Base-by-base conservation (phyloP, 2,888 invertebrate species). In the Sinodicranocentrus sp. region DNA sequence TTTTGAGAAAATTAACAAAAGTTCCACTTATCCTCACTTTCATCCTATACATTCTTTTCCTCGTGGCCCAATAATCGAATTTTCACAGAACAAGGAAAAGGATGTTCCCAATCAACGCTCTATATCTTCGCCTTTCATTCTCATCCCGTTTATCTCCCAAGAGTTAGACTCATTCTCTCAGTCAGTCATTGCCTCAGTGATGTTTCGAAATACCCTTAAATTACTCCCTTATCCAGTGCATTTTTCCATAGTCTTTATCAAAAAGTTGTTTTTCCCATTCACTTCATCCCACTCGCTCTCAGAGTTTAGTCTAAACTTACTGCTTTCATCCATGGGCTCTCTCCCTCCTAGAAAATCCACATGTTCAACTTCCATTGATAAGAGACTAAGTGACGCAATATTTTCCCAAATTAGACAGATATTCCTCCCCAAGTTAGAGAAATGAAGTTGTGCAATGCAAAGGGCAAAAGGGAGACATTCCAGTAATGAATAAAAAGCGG, bases 401-500 rank as follows among this genome's bases (percentile, higher is more conserved):
- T 65, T 65, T 80, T 72, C 26, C 79, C 61, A 72, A 72, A 78
- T 72, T 72, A 80, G 79, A 80, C 72, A 80, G 79, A 80, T 80
- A 80, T 80, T 72, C 72, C 25, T 72, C 39, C 63, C 52, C 25
- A 71, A 68, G 17, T 77, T 54, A 3, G 28, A 57, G 44, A 57
- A 77, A 77, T 77, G 77, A 68, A 63, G 65, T 72, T 72, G 68
- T 71, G 43, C 65, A 80, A 72, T 23, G 54, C 23, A 72, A 72
- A 80, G 79, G 79, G 72, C 71, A 80, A 72, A 71, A 28, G 79
- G 72, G 57, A 68, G 43, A 21, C 70, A 61, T 78, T 65, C 23
- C 44, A 13, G 48, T 70, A 78, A 72, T 80, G 79, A 71, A 80
- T 80, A 65, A 80, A 80, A 80, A 71, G 43, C 48, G 13, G 10